Evolutionary conservation across 2,113 vertebrate genomes (phyloP).

Genomic region (Thomomys bottae): DNA sequence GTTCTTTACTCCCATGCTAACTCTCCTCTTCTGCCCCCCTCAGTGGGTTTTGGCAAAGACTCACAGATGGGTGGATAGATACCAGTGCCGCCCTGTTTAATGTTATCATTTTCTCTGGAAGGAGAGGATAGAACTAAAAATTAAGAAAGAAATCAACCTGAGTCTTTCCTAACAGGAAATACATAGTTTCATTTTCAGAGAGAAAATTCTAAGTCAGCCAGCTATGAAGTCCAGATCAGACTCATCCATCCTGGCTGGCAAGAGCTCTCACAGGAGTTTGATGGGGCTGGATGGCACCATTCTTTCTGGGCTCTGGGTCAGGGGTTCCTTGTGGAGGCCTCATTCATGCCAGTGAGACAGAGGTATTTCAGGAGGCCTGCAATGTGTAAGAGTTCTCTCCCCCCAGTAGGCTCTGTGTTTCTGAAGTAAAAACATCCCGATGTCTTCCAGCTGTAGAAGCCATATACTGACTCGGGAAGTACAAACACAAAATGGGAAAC

Average conservation of each 20-base stretch:
- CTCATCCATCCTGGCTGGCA: background rate
- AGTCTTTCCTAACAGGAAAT: background rate
- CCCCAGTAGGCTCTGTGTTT: background rate
- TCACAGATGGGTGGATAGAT: background rate
- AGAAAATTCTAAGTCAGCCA: background rate
- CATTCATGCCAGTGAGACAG: background rate
- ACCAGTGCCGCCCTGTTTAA: background rate
- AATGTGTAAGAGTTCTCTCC: background rate
- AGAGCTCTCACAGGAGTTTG: background rate
- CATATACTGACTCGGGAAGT: background rate
- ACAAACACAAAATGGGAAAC: background rate
- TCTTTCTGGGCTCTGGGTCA: background rate
- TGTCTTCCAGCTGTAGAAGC: background rate
- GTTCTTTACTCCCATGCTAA: too few relatives aligned
- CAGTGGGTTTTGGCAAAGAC: background rate
- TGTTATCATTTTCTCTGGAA: background rate
- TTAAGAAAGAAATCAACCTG: background rate
- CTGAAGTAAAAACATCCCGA: background rate
- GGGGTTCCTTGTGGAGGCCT: background rate
- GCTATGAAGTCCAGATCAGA: constrained; percentile 22
- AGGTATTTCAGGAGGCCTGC: background rate
- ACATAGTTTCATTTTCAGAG: constrained; percentile 61
- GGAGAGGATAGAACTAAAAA: background rate
- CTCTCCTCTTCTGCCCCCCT: rapidly evolving
- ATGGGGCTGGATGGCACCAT: too few relatives aligned